Evolutionary conservation across 2,888 invertebrate species (phyloP).

Genomic region (Perizoma affinitatum): DNA sequence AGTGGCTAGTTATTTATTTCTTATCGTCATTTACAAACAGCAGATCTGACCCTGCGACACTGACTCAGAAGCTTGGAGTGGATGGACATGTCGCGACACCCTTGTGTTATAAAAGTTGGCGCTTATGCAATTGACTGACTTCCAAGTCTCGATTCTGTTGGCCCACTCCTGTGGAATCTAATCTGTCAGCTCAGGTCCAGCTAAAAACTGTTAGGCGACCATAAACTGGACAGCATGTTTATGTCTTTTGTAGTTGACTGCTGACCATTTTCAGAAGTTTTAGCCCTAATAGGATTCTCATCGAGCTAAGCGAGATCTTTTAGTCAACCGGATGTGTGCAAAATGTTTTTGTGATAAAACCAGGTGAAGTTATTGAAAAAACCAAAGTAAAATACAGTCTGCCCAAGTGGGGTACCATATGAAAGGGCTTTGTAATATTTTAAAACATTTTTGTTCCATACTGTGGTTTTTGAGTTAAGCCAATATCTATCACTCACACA

Average conservation of each 20-base stretch:
- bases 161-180: constrained; percentile 18
- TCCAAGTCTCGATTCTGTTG: constrained; percentile 47
- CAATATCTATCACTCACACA: too few relatives aligned
- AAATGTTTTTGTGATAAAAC: too few relatives aligned
- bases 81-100: constrained; percentile 48
- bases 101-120: constrained; percentile 53
- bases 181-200: constrained; percentile 8
- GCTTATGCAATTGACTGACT: constrained; percentile 72
- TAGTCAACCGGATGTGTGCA: too few relatives aligned
- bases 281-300: too few relatives aligned
- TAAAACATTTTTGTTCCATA: too few relatives aligned
- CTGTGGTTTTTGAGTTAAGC: too few relatives aligned
- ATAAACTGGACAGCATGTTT: constrained; percentile 6
- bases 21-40: constrained; percentile 56
- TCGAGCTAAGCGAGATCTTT: too few relatives aligned
- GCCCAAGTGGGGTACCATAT: too few relatives aligned
- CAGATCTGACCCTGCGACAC: constrained; percentile 50
- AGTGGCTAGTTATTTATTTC: constrained; percentile 40
- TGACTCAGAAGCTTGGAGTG: constrained; percentile 46
- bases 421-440: too few relatives aligned
- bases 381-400: too few relatives aligned
- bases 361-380: too few relatives aligned
- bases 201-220: background rate
- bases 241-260: background rate
- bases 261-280: too few relatives aligned